These are phyloP conservation scores for Ploceus nigricollis DNA, from an alignment of 2,113 vertebrate genomes.

Conservation along the genomic window DNA sequence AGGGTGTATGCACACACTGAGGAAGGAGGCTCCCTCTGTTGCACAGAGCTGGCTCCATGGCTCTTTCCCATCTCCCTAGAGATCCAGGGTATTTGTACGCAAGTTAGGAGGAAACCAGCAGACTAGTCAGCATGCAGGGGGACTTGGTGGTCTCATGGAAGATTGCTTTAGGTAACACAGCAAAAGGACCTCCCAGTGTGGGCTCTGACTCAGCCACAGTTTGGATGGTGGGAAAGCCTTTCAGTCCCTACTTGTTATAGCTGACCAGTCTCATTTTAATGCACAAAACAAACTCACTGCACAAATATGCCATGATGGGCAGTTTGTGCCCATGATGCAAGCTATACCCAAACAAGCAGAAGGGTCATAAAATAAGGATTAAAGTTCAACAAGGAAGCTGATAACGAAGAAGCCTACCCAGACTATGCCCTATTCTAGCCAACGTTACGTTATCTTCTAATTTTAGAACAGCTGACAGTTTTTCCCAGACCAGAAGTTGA, in stretches of 20 bases:
- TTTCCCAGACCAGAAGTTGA: conserved; percentile 51
- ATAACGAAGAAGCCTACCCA: conserved; percentile 18
- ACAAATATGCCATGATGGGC: background rate
- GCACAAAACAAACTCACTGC: background rate
- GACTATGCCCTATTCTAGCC: conserved; percentile 11
- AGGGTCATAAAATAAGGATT: conserved; percentile 31
- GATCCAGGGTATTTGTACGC: background rate
- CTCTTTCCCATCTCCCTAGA: background rate
- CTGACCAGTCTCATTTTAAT: conserved; percentile 1
- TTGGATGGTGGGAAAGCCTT: background rate
- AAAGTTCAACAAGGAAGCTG: conserved; percentile 29
- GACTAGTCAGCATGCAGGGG: background rate
- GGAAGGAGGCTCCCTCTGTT: background rate
- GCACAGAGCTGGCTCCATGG: background rate
- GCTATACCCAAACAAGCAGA: conserved; percentile 8
- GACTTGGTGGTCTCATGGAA: background rate
- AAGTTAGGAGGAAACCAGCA: background rate
- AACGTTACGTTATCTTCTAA: background rate
- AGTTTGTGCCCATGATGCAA: background rate
- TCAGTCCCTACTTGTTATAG: background rate
- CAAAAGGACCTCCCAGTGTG: background rate
- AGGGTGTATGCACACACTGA: background rate
- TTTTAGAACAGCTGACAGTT: conserved; percentile 40
- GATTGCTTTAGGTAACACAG: background rate
- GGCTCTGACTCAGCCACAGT: background rate